Evolutionary conservation across 2,888 invertebrate species (phyloP).

Genomic region (Artemia sp.): DNA sequence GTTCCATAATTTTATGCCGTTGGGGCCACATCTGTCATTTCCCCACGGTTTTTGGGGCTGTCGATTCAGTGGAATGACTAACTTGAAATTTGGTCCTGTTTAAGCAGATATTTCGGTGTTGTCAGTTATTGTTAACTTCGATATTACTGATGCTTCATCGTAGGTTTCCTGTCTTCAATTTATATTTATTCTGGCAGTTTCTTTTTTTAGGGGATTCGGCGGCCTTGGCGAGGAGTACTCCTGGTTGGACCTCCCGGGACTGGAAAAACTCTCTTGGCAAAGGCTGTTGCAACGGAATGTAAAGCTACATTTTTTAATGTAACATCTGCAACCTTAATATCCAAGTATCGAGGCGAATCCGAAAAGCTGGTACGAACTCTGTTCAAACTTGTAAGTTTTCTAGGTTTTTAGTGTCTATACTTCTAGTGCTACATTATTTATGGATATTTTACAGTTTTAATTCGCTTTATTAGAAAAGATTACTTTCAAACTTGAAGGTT

Average conservation of each 20-base stretch:
- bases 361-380: slow-evolving; percentile 68
- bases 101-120: not conserved
- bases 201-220: slow-evolving; percentile 45
- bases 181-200: too few species aligned
- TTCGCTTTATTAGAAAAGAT: not conserved
- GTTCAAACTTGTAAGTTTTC: slow-evolving; percentile 55
- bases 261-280: slow-evolving; percentile 62
- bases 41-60: too few species aligned
- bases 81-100: too few species aligned
- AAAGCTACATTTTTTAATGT: slow-evolving; percentile 75
- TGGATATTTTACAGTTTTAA: not conserved
- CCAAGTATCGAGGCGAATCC: slow-evolving; percentile 77
- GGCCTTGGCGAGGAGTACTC: slow-evolving; percentile 60
- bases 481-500: slow-evolving; percentile 23
- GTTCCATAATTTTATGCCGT: too few species aligned
- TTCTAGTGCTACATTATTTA: not conserved
- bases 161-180: not conserved
- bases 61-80: too few species aligned
- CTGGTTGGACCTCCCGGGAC: slow-evolving; percentile 54
- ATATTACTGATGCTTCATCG: not conserved
- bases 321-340: slow-evolving; percentile 65
- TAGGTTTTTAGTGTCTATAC: too few species aligned
- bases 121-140: not conserved
- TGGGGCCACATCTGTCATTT: too few species aligned
- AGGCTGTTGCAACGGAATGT: slow-evolving; percentile 77